phyloP scores from a whole-genome alignment of 2,113 vertebrate genomes.

The Glaucomys volans region DNA sequence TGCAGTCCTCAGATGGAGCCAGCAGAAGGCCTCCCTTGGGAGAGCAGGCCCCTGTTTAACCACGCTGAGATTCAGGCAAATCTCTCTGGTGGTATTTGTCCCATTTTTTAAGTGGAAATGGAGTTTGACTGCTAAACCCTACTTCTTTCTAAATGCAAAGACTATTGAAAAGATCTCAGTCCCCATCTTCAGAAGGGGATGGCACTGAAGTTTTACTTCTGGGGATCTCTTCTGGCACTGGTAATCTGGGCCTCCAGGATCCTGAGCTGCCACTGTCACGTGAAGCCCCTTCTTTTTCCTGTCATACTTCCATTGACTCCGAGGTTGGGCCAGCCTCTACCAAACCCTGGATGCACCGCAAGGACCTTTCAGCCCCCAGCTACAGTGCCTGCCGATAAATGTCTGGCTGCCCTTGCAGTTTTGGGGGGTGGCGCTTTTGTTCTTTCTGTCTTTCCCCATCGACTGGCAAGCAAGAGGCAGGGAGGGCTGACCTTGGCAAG shows the following conservation, averaged over 20 bases:
- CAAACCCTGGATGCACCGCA: background rate
- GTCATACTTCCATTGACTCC: background rate
- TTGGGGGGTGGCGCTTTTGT: background rate
- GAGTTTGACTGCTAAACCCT: conserved; percentile 2
- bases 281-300: background rate
- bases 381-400: background rate
- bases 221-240: background rate
- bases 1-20: background rate
- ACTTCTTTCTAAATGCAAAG: conserved; percentile 13
- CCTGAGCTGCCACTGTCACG: background rate
- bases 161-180: background rate
- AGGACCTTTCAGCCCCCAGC: background rate
- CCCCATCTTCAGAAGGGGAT: background rate
- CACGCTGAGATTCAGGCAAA: background rate
- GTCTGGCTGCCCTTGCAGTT: background rate
- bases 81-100: conserved; percentile 16
- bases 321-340: background rate
- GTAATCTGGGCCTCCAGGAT: background rate
- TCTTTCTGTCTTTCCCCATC: background rate
- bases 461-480: background rate
- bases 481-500: background rate
- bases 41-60: background rate
- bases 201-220: background rate
- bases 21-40: conserved; percentile 29
- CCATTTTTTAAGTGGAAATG: conserved; percentile 34